These are phyloP conservation scores for Petrocephalus sullivani DNA, from an alignment of 2,797 vertebrate species.

Conservation along the genomic window DNA sequence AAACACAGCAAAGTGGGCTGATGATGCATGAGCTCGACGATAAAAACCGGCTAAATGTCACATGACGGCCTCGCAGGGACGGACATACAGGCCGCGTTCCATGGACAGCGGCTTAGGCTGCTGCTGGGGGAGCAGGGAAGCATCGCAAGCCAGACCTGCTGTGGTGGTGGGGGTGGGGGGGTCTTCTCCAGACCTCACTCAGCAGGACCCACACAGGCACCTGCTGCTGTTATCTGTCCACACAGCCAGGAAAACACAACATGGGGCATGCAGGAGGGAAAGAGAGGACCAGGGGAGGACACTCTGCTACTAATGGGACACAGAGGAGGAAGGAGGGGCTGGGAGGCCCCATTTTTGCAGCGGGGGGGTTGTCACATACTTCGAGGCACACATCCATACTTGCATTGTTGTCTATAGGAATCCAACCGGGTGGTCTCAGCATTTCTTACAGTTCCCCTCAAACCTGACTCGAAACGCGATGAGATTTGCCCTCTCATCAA, in stretches of 20 bases:
- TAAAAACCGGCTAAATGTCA: background rate
- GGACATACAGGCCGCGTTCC: background rate
- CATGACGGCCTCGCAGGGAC: background rate
- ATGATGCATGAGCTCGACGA: background rate
- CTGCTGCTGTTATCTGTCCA: constrained; percentile 38
- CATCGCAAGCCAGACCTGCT: background rate
- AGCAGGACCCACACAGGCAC: background rate
- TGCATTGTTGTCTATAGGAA: background rate
- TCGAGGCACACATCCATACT: constrained; percentile 10
- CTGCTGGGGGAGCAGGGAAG: background rate
- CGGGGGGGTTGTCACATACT: constrained; percentile 20
- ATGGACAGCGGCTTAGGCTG: background rate
- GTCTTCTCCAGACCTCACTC: background rate
- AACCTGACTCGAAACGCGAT: background rate
- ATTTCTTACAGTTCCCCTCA: background rate
- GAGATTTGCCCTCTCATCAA: background rate
- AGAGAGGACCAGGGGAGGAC: constrained; percentile 33
- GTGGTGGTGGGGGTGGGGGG: background rate
- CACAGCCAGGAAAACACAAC: constrained; percentile 34
- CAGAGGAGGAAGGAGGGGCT: background rate
- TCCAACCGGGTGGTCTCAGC: background rate
- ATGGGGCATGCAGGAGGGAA: constrained; percentile 40
- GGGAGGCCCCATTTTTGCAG: background rate
- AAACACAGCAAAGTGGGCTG: background rate
- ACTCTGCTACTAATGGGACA: background rate